These are phyloP conservation scores for Papilio gigon DNA, from an alignment of 2,888 invertebrate species.

Conservation along the genomic window DNA sequence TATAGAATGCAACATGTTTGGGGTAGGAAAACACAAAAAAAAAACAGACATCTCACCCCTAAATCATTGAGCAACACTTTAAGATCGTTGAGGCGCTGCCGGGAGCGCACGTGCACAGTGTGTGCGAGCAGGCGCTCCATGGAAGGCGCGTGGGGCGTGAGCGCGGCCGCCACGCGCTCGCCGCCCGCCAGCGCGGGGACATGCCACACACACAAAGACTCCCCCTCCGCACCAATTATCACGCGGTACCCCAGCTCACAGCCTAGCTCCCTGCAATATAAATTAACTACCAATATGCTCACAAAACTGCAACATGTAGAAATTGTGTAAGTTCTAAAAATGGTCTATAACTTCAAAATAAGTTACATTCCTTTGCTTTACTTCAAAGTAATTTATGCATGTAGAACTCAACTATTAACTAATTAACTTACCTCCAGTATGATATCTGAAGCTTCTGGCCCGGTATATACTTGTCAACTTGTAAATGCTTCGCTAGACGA, in stretches of 20 bases:
- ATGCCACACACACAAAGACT: constrained; percentile 81
- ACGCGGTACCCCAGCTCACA: constrained; percentile 94
- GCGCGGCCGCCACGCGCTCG: constrained; percentile 85
- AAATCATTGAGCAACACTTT: constrained; percentile 88
- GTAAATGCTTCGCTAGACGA: constrained; percentile 92
- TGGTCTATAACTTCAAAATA: not conserved
- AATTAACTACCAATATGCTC: not conserved
- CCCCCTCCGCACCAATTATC: constrained; percentile 91
- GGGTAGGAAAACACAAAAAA: not conserved
- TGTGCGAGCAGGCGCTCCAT: constrained; percentile 97
- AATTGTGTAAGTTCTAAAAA: not conserved
- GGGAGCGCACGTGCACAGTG: constrained; percentile 96
- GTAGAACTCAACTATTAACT: no score
- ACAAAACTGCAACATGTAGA: not conserved
- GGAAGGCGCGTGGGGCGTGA: constrained; percentile 94
- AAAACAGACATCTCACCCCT: constrained; percentile 60
- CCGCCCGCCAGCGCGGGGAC: constrained; percentile 83
- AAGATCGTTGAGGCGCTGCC: constrained; percentile 91
- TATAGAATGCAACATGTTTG: no score
- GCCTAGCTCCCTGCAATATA: constrained; percentile 84
- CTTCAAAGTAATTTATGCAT: no score
- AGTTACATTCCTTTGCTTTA: not conserved
- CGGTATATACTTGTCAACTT: constrained; percentile 94
- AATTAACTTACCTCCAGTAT: constrained; percentile 90
- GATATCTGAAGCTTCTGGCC: constrained; percentile 95